These are phyloP conservation scores for Pyrgilauda ruficollis DNA, from an alignment of 2,113 vertebrate species.

Conservation along the genomic window DNA sequence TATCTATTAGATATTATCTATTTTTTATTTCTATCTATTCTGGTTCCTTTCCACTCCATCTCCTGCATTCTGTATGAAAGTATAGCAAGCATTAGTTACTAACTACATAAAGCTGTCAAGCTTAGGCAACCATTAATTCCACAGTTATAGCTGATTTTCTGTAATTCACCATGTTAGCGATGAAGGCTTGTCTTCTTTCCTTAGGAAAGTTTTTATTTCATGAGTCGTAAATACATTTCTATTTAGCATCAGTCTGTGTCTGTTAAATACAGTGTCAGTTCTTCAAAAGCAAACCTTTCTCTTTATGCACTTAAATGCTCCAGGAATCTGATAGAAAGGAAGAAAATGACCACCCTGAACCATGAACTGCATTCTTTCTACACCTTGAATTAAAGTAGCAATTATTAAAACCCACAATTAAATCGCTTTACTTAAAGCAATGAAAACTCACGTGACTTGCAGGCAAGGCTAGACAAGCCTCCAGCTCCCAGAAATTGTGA, in stretches of 20 bases:
- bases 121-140: background rate
- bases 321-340: background rate
- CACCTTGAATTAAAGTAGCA: background rate
- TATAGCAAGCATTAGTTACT: background rate
- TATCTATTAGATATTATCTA: background rate
- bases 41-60: background rate
- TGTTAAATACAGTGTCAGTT: background rate
- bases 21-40: background rate
- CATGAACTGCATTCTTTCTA: background rate
- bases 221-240: background rate
- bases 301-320: background rate
- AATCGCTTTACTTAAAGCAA: background rate
- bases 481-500: background rate
- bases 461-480: background rate
- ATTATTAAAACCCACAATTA: conserved; percentile 11
- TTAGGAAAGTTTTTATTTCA: background rate
- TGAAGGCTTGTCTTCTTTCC: background rate
- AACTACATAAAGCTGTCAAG: background rate
- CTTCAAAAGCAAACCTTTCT: background rate
- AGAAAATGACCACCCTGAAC: background rate
- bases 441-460: background rate
- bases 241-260: background rate
- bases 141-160: background rate
- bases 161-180: background rate
- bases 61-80: background rate